Evolutionary conservation across 2,888 invertebrate genomes (phyloP).

Genomic region (Parthenolecanium corni): DNA sequence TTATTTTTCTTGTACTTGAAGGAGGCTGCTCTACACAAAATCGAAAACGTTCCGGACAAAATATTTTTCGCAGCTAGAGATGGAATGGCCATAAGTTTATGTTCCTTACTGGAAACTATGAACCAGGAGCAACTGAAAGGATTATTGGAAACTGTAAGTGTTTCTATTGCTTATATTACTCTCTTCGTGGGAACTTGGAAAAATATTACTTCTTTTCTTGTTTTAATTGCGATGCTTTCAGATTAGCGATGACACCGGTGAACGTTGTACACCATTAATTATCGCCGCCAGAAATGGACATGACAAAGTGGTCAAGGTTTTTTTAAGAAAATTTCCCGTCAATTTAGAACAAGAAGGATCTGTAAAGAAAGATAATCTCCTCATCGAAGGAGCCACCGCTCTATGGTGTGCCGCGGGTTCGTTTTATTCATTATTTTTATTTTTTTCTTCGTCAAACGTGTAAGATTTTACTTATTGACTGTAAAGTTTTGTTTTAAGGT

Average conservation of each 20-base stretch:
- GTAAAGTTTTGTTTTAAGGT: conserved; percentile 33
- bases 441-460: no score
- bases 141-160: conserved; percentile 47
- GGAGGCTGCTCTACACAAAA: conserved; percentile 7
- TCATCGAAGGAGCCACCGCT: conserved; percentile 77
- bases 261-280: conserved; percentile 75
- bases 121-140: conserved; percentile 54
- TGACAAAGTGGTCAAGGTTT: conserved; percentile 64
- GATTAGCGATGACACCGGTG: conserved; percentile 67
- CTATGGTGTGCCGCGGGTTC: conserved; percentile 86
- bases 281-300: conserved; percentile 74
- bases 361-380: conserved; percentile 76
- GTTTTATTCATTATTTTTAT: background rate
- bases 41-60: conserved; percentile 13
- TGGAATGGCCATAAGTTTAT: conserved; percentile 69
- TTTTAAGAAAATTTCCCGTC: conserved; percentile 66
- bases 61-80: conserved; percentile 66
- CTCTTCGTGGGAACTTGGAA: no score
- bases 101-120: conserved; percentile 48
- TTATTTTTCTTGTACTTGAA: background rate
- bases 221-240: conserved; percentile 34
- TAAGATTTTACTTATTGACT: no score
- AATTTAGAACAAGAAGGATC: conserved; percentile 72
- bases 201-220: no score
- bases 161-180: no score